These are phyloP conservation scores for Mesoclemmys tuberculata DNA, from an alignment of 2,113 vertebrate species.

Conservation along the genomic window DNA sequence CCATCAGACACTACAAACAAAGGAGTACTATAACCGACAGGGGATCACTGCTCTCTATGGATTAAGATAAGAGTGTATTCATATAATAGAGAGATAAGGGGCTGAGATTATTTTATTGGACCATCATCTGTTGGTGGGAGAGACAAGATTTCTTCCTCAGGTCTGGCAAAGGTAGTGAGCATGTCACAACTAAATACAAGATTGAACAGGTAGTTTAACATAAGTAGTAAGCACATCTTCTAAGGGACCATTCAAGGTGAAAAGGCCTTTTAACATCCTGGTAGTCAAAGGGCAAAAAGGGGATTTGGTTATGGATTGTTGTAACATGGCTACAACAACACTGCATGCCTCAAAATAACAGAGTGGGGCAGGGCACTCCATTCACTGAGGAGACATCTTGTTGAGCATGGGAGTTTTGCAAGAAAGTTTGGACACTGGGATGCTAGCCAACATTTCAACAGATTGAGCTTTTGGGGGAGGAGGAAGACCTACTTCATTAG, in stretches of 20 bases:
- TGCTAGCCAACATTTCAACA: no score
- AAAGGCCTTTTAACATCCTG: background rate
- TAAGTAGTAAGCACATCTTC: background rate
- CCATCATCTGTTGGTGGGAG: background rate
- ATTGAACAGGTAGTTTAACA: background rate
- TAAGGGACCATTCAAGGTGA: background rate
- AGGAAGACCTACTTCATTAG: background rate
- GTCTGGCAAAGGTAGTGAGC: background rate
- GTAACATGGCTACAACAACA: background rate
- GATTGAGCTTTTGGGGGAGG: no score
- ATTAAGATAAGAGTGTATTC: no score
- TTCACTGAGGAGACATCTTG: background rate
- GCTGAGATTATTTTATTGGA: background rate
- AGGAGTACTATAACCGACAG: no score
- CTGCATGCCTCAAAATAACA: background rate
- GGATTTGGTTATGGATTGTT: background rate
- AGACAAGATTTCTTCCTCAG: background rate
- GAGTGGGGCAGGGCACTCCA: background rate
- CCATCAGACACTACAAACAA: no score
- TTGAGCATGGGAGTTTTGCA: background rate
- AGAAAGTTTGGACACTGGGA: background rate
- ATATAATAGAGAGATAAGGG: no score
- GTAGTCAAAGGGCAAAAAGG: background rate
- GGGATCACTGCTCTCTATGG: no score
- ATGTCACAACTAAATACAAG: background rate